These are phyloP conservation scores for Sinhomidia bicolor DNA, from an alignment of 2,888 invertebrate species.

Conservation along the genomic window DNA sequence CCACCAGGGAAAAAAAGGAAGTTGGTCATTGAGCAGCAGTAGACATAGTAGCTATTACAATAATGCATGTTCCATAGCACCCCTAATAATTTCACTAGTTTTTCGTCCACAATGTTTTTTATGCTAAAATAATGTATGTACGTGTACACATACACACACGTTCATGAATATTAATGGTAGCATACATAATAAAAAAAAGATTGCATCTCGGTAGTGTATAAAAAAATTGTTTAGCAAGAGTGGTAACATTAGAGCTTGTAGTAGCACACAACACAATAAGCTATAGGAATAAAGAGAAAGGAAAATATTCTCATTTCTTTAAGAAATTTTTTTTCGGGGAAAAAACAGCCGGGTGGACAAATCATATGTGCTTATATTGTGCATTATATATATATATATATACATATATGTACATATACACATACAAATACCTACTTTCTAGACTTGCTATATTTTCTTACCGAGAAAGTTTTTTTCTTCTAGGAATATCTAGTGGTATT, in stretches of 20 bases:
- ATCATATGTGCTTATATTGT: background rate
- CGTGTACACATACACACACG: background rate
- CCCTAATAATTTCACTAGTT: background rate
- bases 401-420: background rate
- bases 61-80: background rate
- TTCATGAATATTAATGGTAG: background rate
- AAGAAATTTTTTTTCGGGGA: background rate
- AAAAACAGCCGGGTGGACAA: background rate
- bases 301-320: background rate
- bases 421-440: background rate
- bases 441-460: background rate
- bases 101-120: background rate
- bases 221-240: background rate
- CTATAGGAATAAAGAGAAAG: background rate
- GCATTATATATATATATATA: background rate
- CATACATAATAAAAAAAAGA: slow-evolving; percentile 17
- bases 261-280: background rate
- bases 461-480: background rate
- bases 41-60: background rate
- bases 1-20: background rate
- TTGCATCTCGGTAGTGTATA: background rate
- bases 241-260: background rate
- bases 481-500: background rate
- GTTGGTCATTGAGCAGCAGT: slow-evolving; percentile 1
- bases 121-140: background rate